Conservation (phyloP, 1,140 invertebrate genomes). For the Cataglyphis hispanica region DNA sequence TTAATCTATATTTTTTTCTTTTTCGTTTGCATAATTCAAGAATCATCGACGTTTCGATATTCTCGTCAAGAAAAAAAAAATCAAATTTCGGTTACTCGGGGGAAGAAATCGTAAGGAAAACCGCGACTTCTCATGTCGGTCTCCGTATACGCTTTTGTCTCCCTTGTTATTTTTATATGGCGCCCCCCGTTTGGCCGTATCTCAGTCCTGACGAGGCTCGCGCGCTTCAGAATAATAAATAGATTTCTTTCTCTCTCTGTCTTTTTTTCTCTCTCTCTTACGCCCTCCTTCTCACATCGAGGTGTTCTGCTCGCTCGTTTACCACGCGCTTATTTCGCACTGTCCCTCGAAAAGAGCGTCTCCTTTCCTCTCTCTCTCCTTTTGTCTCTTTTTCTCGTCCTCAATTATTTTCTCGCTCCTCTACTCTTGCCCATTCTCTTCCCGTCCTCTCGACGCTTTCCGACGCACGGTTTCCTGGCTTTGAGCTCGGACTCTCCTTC, state of each 20-base stretch:
- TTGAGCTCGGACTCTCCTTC: slow-evolving; percentile 54
- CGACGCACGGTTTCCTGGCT: slow-evolving; percentile 52
- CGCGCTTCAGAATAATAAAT: slow-evolving; percentile 57
- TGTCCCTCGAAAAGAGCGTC: slow-evolving; percentile 44
- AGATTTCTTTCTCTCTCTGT: slow-evolving; percentile 32
- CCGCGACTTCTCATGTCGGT: slow-evolving; percentile 13
- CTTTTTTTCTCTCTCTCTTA: slow-evolving; percentile 7
- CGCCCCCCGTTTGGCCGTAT: slow-evolving; percentile 19
- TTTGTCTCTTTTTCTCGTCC: slow-evolving; percentile 29
- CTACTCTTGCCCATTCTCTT: slow-evolving; percentile 38
- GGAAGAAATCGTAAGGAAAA: slow-evolving; percentile 17
- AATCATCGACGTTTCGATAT: neutral
- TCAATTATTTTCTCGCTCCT: slow-evolving; percentile 50
- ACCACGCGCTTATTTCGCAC: slow-evolving; percentile 56
- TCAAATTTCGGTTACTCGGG: neutral
- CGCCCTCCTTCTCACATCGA: slow-evolving; percentile 15
- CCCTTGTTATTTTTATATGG: slow-evolving; percentile 45
- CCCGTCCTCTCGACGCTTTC: slow-evolving; percentile 47
- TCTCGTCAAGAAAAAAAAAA: neutral
- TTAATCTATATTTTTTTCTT: neutral
- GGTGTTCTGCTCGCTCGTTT: slow-evolving; percentile 50
- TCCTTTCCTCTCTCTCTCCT: no score
- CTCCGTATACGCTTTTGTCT: slow-evolving; percentile 25
- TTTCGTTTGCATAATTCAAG: neutral
- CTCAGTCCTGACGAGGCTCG: slow-evolving; percentile 40